Evolutionary conservation across 2,113 vertebrate genomes (phyloP).

Genomic region (Tyto alba): DNA sequence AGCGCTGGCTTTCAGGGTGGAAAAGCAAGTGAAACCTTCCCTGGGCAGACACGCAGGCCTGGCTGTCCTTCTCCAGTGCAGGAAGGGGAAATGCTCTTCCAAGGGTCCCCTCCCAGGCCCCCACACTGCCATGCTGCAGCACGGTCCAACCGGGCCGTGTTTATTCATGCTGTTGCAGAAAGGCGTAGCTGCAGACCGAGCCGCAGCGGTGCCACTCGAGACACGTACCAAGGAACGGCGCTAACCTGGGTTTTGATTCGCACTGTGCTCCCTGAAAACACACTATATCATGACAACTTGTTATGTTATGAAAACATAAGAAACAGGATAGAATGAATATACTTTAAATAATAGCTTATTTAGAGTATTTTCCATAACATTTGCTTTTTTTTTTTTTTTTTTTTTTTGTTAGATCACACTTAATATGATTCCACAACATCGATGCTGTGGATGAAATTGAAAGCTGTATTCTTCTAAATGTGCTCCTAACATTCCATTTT

Average conservation of each 20-base stretch:
- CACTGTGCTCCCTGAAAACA: background rate
- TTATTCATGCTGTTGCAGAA: accelerated
- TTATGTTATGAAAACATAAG: background rate
- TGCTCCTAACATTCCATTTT: conserved; percentile 58
- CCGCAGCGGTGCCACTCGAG: background rate
- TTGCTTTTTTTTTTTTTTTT: background rate
- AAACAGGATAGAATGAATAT: background rate
- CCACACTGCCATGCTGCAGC: background rate
- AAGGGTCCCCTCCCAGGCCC: background rate
- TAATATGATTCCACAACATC: conserved; percentile 55
- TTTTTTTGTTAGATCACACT: conserved; percentile 30
- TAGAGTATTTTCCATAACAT: background rate
- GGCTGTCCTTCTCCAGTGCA: background rate
- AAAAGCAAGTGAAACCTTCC: background rate
- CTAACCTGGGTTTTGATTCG: background rate
- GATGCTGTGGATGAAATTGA: conserved; percentile 43
- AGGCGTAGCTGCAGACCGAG: accelerated
- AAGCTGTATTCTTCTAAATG: conserved; percentile 63
- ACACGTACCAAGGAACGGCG: accelerated
- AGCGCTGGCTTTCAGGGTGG: background rate
- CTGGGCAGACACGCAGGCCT: accelerated
- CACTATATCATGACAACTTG: background rate
- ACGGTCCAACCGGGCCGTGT: accelerated
- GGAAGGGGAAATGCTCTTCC: background rate
- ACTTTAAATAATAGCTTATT: conserved; percentile 14